Base-by-base conservation (phyloP, 2,888 invertebrate species). In the Drosophila neutralis region DNA sequence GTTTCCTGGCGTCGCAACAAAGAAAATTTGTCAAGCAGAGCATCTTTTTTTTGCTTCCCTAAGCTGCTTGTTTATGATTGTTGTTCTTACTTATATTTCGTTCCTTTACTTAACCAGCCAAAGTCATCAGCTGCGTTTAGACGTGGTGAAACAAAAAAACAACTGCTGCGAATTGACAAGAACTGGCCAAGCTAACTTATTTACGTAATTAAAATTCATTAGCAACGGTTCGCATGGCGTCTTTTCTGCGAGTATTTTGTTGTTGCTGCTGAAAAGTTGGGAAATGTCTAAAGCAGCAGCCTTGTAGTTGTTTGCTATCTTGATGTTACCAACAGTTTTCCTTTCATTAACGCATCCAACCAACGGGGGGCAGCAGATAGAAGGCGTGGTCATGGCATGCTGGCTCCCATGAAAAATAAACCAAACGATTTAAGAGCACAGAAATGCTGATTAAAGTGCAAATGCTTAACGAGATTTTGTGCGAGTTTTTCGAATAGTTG, bases 151-250 rank as follows among this genome's bases (percentile, higher is more conserved):
- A 49, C 38, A 38, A 53, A 69, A 56, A 21, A 57, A 64, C 45
- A 61, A 58, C 53, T 51, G 31, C 38, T 45, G 8, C 2, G 45
- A 54, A 33, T 13, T 69, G 57, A 15, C 76, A 51, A 45, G 48
- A 62, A 72, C 54, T 61, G 77, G 42, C 56, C 65, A 58, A 69
- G 72, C 31, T 35, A 77, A 83, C 58, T 78, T 76, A 71, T 76
- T 79, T 72, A 71, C 69, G 63, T 74, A 83, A 84, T 89, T 84
- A 79, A 87, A 89, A 87, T 87, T 87, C 89, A 87, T 72, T 74
- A 76, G 75, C 57, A 59, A 79, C 31, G 59, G 53, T 63, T 62
- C 33, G 36, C 49, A 15, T 29, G 36, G 45, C 29, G 48, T 58
- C 27, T 13, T 10, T 4, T 11, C 51, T 21, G 11, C 33, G 2